Evolutionary conservation across 2,113 vertebrate species (phyloP), one percentile per base, ranked within the genome.

Genomic region (Podarcis cretensis): DNA sequence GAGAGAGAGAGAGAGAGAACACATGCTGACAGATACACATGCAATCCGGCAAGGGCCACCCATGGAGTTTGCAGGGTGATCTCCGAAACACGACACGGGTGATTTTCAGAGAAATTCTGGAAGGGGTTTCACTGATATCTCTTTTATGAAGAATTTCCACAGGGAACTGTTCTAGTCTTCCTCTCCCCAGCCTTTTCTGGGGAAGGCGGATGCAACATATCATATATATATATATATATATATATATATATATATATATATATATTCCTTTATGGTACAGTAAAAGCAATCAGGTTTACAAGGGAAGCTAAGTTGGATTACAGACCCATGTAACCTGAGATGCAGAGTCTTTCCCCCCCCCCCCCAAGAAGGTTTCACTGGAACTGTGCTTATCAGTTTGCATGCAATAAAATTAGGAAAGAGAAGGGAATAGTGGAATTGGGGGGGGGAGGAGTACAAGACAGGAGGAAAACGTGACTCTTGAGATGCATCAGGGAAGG

Each of bases 21-120:
- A 48, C 32, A 35, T n/a, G 30, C 32, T 14, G 32, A 5, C 84
- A 80, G 69, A 88, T 10, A 74, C 25, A 73, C 20, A 63, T 37
- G 35, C 71, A 75, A 65, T 43, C 57, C 71, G 86, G 91, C 71
- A 83, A 80, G 57, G 95, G 84, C 96, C 96, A 97, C 96, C 96
- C 96, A 97, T 18, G 86, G 66, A 95, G 96, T 0, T 14, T 40
- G 37, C 0, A 0, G 0, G 0, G 83, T 48, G 83, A 85, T 71
- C 81, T 85, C 63, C 65, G 89, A 87, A 94, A 92, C 0, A 5
- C 32, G 91, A 87, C 80, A n/a, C 4, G 0, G 25, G 66, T 27
- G 32, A 73, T 83, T 79, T 87, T 1, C 0, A 1, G 87, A 73
- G 57, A 90, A 0, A 0, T 69, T 83, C 59, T 77, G 83, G 40